A percentile compares a stretch with the other conserved stretches of the same genome.
Evolutionary conservation across 2,797 vertebrate species (phyloP).

Genomic region (Paramormyrops hopkinsi): DNA sequence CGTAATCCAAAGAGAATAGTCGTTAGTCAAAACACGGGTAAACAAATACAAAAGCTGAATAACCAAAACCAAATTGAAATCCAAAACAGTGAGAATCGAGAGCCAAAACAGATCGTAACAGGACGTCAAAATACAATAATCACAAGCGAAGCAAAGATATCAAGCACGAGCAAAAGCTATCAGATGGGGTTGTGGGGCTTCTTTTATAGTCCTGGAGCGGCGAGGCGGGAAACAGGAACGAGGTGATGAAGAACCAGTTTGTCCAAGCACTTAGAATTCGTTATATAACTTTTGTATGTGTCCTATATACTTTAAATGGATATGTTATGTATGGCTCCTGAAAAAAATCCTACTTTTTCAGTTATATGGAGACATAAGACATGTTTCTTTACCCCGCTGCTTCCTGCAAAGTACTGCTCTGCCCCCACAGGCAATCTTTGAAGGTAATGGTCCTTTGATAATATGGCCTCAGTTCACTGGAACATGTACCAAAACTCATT

Average conservation of each 20-base stretch:
- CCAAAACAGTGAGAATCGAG: not conserved
- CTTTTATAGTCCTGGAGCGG: not conserved
- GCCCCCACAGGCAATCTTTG: constrained; percentile 15
- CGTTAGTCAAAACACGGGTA: not conserved
- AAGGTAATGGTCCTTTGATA: constrained; percentile 27
- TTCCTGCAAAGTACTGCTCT: not conserved
- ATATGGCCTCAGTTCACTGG: constrained; percentile 11
- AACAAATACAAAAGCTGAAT: not conserved
- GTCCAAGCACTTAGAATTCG: not conserved
- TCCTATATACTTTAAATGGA: not conserved
- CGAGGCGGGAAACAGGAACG: not conserved
- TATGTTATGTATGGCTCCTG: not conserved
- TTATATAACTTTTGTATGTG: not conserved
- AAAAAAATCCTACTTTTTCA: not conserved
- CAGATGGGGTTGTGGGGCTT: not conserved
- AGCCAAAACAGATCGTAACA: not conserved
- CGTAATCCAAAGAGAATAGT: not conserved
- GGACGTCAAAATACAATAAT: not conserved
- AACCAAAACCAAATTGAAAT: not conserved
- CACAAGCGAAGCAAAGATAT: not conserved
- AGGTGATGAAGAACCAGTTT: not conserved
- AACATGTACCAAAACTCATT: constrained; percentile 19
- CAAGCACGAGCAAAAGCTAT: not conserved
- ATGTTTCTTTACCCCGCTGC: not conserved
- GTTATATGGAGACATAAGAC: not conserved